Percentiles rank a stretch among this genome's conserved stretches.
phyloP scores from a whole-genome alignment of 2,888 invertebrate genomes.

The Hyalella azteca region DNA sequence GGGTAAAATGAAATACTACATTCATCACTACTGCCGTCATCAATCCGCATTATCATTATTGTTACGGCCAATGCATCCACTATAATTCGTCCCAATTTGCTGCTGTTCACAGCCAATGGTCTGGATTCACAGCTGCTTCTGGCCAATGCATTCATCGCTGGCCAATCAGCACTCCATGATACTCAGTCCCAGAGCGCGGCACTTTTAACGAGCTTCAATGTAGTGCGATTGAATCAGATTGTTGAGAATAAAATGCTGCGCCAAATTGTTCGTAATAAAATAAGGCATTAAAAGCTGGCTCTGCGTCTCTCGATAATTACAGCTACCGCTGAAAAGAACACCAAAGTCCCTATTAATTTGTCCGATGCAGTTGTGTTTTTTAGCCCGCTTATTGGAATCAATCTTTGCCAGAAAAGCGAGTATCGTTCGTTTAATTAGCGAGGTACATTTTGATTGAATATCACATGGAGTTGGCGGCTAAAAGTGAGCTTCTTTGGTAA shows the following conservation, averaged over 20 bases:
- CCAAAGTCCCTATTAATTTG: constrained; percentile 33
- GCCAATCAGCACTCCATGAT: background rate
- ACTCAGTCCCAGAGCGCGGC: background rate
- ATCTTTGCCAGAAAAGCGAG: constrained; percentile 31
- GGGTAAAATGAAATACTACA: too few relatives aligned
- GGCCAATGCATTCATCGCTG: too few relatives aligned
- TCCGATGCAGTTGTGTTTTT: constrained; percentile 18
- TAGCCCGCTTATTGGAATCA: constrained; percentile 10
- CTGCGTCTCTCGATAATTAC: background rate
- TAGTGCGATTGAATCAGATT: constrained; percentile 21
- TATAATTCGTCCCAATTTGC: too few relatives aligned
- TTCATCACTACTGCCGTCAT: too few relatives aligned
- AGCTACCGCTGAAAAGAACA: background rate
- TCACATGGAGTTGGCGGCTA: constrained; percentile 7
- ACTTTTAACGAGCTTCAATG: constrained; percentile 14
- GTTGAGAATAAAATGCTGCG: constrained; percentile 2
- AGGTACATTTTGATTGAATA: background rate
- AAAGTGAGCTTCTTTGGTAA: background rate
- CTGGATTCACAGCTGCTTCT: too few relatives aligned
- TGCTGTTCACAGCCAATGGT: too few relatives aligned
- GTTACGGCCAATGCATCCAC: too few relatives aligned
- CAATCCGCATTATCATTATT: too few relatives aligned
- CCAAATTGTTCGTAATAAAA: constrained; percentile 29
- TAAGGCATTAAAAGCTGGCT: constrained; percentile 16
- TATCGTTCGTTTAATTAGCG: constrained; percentile 32